Evolutionary conservation across 1,140 invertebrate genomes (phyloP), one percentile per base, ranked within the genome.

Genomic region (Drosophila sturtevanti): DNA sequence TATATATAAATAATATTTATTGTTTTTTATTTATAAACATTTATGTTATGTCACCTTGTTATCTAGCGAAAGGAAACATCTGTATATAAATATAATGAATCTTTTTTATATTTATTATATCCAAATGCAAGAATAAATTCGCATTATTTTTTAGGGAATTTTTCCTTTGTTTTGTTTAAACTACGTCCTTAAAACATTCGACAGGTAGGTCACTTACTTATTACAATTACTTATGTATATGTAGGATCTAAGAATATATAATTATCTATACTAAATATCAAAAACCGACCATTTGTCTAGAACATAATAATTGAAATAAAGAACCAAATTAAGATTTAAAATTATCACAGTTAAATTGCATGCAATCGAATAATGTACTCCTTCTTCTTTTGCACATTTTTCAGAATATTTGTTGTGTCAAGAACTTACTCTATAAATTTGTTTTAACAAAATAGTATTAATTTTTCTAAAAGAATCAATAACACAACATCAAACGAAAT

Each of bases 261-360:
- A 68, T 24, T 59, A 63, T 77, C 60, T 66, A 62, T 65, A 74
- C 72, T 79, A 61, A 63, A 67, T 80, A 74, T 77, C 70, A 78
- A 85, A 77, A 56, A 71, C 72, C 24, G 64, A 78, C 78, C 86
- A 85, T 78, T 75, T 72, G 52, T 63, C 79, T 85, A 81, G 56
- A 69, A 76, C 69, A 75, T 67, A 21, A 18, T 21, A 21, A 68
- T 78, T 81, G 77, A 78, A 85, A 70, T 70, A 74, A 69, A 73
- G 78, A 78, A 80, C 66, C 65, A 77, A 78, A 86, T 69, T 22
- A 76, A 86, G 66, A 69, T 63, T 55, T 80, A 61, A 72, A 80
- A 90, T 90, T 90, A 90, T 90, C 87, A 90, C 87, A 90, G 87
- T 90, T 87, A 67, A 90, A 80, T 90, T 87, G 52, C 74, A 89